These are phyloP conservation scores for Dasyornis broadbenti DNA, from an alignment of 2,113 vertebrate genomes.

Conservation along the genomic window DNA sequence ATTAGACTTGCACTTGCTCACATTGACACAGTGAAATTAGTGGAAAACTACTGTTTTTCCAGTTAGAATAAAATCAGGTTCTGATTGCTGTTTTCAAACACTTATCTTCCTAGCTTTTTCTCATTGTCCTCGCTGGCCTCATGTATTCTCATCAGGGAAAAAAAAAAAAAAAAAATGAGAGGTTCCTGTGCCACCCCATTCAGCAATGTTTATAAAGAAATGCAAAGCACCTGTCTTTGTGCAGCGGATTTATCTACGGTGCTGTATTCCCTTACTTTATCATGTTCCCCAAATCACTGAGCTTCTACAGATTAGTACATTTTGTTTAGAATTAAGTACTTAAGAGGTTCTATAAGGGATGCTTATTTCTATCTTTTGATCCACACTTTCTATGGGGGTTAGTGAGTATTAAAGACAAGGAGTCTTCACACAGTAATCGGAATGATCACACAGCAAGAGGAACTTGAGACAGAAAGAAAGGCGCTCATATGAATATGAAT, in stretches of 20 bases:
- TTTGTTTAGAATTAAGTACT: not conserved
- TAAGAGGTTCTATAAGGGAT: not conserved
- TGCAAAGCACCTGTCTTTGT: not conserved
- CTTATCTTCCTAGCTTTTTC: not conserved
- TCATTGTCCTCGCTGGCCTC: not conserved
- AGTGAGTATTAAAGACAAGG: not conserved
- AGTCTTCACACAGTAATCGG: not conserved
- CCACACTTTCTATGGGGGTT: not conserved
- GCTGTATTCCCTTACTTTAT: not conserved
- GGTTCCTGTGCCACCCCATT: not conserved
- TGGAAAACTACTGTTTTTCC: conserved; percentile 28
- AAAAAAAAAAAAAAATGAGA: too few species aligned
- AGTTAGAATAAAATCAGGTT: not conserved
- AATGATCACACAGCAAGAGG: not conserved
- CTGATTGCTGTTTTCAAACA: conserved; percentile 21
- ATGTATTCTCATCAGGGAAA: not conserved
- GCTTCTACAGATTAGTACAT: not conserved
- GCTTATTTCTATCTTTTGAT: not conserved
- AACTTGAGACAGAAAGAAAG: conserved; percentile 1
- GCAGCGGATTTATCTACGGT: fast-evolving
- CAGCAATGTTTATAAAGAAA: not conserved
- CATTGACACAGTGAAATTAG: conserved; percentile 22
- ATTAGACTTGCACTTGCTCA: conserved; percentile 5
- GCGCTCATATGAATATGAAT: not conserved
- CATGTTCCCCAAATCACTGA: not conserved